Evolutionary conservation across 2,797 vertebrate species (phyloP), one percentile per base, ranked within the genome.

Genomic region (Heteromormyrus szaboi): DNA sequence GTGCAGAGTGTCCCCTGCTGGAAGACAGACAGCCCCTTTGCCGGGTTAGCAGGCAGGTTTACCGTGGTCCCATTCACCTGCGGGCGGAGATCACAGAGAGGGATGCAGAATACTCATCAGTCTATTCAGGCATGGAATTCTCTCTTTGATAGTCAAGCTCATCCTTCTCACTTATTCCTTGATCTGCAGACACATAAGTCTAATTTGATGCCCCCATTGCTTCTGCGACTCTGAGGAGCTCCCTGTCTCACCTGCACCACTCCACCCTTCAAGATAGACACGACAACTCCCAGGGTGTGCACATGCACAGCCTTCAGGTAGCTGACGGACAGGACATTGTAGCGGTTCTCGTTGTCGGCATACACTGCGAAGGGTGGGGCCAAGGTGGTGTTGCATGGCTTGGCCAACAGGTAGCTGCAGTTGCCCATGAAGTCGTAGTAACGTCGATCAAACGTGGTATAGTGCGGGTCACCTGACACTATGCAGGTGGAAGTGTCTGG

Each of bases 341-440:
- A 94, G 87, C 96, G 95, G 87, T 96, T 91, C 91, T 96, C 96
- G 86, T 96, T 96, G 72, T 95, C 95, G 0, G 93, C 89, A 81
- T 96, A 94, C 86, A 97, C 95, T 91, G 95, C 94, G 62, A 95
- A 96, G 92, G 93, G 88, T 1, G 94, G 94, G 79, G 93, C 79
- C 41, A 84, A 53, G 8, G 94, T 94, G 41, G 37, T 65, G 22
- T 96, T 96, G 91, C 96, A 97, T 1, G 93, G 92, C 56, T 90
- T 86, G 11, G 96, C 93, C 93, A 96, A 94, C 87, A 96, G 89
- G 87, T 97, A 97, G 89, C 92, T 96, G 92, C 96, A 97, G 93
- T 95, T 96, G 19, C 96, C 96, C 96, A 97, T 97, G 90, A 96
- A 96, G 92, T 94, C 90, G 88, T 96, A 96, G 17, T 87, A 89